phyloP scores from a whole-genome alignment of 1,140 invertebrate species.

The Gonatopus flavifemur region DNA sequence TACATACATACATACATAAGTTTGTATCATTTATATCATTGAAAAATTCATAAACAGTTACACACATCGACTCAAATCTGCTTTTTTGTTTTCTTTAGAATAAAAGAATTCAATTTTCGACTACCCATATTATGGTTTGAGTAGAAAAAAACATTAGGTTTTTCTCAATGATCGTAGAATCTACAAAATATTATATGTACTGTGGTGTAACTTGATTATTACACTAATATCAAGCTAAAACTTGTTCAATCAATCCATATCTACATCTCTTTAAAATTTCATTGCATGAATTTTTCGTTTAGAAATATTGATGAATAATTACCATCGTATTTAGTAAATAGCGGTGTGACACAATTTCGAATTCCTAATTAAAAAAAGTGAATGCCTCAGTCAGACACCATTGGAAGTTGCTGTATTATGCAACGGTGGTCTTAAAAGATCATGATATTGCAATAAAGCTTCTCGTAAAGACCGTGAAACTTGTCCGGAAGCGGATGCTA shows the following conservation, averaged over 20 bases:
- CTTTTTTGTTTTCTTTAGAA: no score
- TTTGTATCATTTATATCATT: no score
- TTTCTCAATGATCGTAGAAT: constrained; percentile 2
- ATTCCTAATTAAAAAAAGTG: constrained; percentile 35
- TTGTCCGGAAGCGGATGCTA: constrained; percentile 71
- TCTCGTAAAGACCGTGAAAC: constrained; percentile 81
- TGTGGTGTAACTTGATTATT: not conserved
- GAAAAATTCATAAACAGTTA: no score
- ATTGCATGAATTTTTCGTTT: constrained; percentile 2
- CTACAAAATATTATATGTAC: constrained; percentile 9
- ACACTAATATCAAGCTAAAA: not conserved
- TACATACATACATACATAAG: no score
- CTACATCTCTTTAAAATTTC: not conserved
- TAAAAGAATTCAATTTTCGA: no score
- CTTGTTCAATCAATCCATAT: not conserved
- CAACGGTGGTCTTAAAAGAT: constrained; percentile 75
- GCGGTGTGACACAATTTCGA: constrained; percentile 17
- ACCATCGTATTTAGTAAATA: constrained; percentile 16
- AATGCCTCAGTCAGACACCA: constrained; percentile 51
- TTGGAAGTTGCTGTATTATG: constrained; percentile 46
- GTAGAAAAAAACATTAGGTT: not conserved
- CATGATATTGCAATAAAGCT: constrained; percentile 84
- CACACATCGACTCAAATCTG: no score
- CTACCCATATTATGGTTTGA: no score
- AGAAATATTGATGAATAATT: constrained; percentile 7